Base-by-base conservation (phyloP, 2,797 vertebrate genomes). In the Sebastes steindachneri region DNA sequence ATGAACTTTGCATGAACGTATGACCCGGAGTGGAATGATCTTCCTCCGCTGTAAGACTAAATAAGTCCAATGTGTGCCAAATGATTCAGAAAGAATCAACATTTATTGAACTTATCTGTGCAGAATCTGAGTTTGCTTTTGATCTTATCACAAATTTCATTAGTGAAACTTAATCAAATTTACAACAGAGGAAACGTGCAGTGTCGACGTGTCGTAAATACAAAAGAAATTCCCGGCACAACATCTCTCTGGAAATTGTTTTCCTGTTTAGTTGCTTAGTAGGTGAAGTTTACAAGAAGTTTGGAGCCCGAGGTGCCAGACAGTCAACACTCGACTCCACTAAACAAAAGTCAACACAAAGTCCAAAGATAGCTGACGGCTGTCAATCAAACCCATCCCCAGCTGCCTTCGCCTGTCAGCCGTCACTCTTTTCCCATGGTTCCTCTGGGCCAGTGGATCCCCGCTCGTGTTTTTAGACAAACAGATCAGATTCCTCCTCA, bases 401-500 rank as follows among this genome's bases (percentile, higher is more conserved):
- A 95, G 95, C 92, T 93, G 94, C 87, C 92, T 90, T 41, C 23
- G 85, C 86, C 51, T 92, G 94, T 96, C 96, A 96, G 93, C 95
- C 94, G 74, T 95, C 95, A 93, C 92, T 94, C 95, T 95, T 87
- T 98, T 98, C 97, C 97, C 97, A 98, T 95, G 96, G 95, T 96
- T 80, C 92, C 94, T 94, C 91, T 90, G 93, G 94, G 88, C 69
- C 37, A 28, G 28, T 28, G 26, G 94, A 95, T 96, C 96, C 80
- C 68, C 9, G 94, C 93, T 95, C 93, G 91, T 97, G 97, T 98
- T 98, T 98, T 98, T 97, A 97, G 97, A 99, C 97, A 99, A 99
- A 99, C 98, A 99, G 98, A 99, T 99, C 97, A 87, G 93, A 96
- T 99, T 99, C 96, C 98, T 98, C 95, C 96, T 97, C 97, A 99